Conservation (phyloP, 2,888 invertebrate genomes). For the Cremastinae sp. region DNA sequence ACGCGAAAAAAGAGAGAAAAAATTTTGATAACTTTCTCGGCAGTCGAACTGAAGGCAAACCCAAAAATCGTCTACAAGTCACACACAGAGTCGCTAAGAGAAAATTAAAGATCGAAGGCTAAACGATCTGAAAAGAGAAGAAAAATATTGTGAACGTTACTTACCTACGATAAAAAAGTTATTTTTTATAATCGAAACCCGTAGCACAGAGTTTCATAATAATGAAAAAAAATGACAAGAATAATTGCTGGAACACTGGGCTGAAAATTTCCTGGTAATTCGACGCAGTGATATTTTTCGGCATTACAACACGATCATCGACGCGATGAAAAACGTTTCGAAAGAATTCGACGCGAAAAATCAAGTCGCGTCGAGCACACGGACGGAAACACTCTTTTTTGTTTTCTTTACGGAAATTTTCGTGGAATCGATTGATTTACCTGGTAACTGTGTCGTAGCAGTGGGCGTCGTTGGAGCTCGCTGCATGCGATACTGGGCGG, state of each 20-base stretch:
- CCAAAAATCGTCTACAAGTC: slow-evolving; percentile 5
- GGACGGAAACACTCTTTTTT: slow-evolving; percentile 1
- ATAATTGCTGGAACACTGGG: slow-evolving; percentile 35
- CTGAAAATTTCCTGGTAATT: slow-evolving; percentile 3
- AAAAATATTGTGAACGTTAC: slow-evolving; percentile 64
- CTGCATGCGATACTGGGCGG: slow-evolving; percentile 82
- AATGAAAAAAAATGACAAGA: not conserved
- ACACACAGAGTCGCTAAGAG: slow-evolving; percentile 18
- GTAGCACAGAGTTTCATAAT: slow-evolving; percentile 55
- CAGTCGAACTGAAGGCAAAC: not conserved
- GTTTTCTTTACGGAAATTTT: not conserved
- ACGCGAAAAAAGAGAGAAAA: not conserved
- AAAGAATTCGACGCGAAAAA: not conserved
- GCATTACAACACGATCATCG: not conserved
- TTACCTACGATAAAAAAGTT: slow-evolving; percentile 63
- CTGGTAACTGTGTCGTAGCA: slow-evolving; percentile 84
- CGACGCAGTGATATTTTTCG: not conserved
- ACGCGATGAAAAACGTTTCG: no score
- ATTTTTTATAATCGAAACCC: slow-evolving; percentile 37
- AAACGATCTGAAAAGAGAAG: slow-evolving; percentile 32
- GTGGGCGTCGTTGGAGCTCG: slow-evolving; percentile 83
- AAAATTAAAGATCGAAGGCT: slow-evolving; percentile 2
- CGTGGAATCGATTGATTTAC: slow-evolving; percentile 75
- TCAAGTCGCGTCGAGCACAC: not conserved
- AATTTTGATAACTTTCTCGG: not conserved